Evolutionary conservation across 2,888 invertebrate genomes (phyloP).

Genomic region (Phaonia tiefii): DNA sequence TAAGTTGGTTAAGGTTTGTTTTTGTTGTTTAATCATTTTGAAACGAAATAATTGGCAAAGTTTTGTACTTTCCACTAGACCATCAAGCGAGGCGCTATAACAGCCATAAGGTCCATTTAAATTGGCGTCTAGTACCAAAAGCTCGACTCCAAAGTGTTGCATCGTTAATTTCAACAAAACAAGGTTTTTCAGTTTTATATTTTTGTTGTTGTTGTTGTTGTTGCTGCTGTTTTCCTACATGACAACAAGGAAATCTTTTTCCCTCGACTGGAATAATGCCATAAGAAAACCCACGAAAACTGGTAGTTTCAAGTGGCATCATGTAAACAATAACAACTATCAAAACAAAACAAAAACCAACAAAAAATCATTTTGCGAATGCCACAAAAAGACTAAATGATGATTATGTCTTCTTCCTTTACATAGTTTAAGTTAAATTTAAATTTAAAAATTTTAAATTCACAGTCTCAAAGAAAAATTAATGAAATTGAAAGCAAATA

Average conservation of each 20-base stretch:
- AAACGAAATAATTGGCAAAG: constrained; percentile 29
- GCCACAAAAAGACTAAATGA: constrained; percentile 15
- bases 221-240: not conserved
- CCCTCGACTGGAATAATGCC: not conserved
- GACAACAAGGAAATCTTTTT: constrained; percentile 61
- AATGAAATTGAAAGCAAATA: too few relatives aligned
- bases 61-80: constrained; percentile 8
- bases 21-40: not conserved
- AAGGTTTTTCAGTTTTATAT: constrained; percentile 26
- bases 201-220: not conserved
- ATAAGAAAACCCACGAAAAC: constrained; percentile 13
- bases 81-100: not conserved
- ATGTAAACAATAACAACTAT: constrained; percentile 21
- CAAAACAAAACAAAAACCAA: constrained; percentile 9
- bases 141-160: not conserved
- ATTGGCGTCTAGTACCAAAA: constrained; percentile 3
- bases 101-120: constrained; percentile 10
- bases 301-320: constrained; percentile 49
- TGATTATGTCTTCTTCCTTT: constrained; percentile 40
- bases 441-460: not conserved
- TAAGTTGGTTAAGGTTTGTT: constrained; percentile 24
- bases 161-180: constrained; percentile 5
- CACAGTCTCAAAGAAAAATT: not conserved
- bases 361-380: constrained; percentile 12
- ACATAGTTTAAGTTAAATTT: constrained; percentile 32